Conservation (phyloP, 2,888 invertebrate genomes). For the Hedya salicella region DNA sequence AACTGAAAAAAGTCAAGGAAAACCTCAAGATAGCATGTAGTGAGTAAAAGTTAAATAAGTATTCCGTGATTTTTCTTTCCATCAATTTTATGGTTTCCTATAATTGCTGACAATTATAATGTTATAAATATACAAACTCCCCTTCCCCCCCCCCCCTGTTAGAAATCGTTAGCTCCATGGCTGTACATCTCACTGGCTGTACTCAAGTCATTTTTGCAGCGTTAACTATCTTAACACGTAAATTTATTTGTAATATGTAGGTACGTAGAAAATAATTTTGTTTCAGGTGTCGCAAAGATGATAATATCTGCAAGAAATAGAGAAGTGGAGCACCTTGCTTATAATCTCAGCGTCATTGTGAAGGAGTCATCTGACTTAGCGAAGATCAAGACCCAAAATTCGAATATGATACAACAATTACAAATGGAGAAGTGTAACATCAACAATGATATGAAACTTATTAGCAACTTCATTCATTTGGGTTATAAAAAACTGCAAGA, state of each 20-base stretch:
- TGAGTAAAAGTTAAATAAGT: constrained; percentile 51
- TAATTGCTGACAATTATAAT: too few relatives aligned
- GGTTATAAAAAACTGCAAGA: constrained; percentile 62
- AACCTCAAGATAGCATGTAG: constrained; percentile 62
- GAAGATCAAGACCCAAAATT: constrained; percentile 52
- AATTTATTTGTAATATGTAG: too few relatives aligned
- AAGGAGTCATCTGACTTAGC: constrained; percentile 55
- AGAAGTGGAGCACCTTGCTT: constrained; percentile 54
- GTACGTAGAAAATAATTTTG: too few relatives aligned
- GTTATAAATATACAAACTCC: too few relatives aligned
- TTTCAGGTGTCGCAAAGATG: constrained; percentile 63
- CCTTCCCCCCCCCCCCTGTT: too few relatives aligned
- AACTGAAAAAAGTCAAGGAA: constrained; percentile 57
- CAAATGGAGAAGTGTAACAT: constrained; percentile 54
- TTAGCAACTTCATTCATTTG: constrained; percentile 59
- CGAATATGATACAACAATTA: constrained; percentile 51
- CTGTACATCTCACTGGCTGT: too few relatives aligned
- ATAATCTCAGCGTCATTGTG: constrained; percentile 54
- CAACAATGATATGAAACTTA: constrained; percentile 54
- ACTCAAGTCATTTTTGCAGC: too few relatives aligned
- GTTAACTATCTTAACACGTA: too few relatives aligned
- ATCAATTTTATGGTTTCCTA: too few relatives aligned
- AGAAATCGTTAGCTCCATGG: too few relatives aligned
- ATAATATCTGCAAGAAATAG: constrained; percentile 58
- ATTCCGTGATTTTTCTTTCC: too few relatives aligned